These are phyloP conservation scores for Calcarius lapponicus DNA, from an alignment of 2,797 vertebrate species.

Conservation along the genomic window DNA sequence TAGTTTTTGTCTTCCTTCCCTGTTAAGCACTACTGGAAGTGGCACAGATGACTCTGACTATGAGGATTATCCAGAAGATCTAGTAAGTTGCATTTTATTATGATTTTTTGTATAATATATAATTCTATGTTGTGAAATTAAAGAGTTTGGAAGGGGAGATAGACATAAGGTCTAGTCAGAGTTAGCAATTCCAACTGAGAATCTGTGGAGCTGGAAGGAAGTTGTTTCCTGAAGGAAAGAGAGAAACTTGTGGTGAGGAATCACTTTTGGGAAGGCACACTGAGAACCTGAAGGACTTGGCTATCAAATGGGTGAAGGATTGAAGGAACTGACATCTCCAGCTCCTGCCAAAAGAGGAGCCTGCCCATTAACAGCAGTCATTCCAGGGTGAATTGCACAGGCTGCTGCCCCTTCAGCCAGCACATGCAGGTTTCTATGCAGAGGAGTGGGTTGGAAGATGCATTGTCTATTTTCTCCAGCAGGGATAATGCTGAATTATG, in stretches of 20 bases:
- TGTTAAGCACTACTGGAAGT: conserved; percentile 76
- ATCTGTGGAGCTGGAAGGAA: neutral
- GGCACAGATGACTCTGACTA: conserved; percentile 77
- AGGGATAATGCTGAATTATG: neutral
- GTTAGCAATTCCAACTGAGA: neutral
- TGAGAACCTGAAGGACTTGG: neutral
- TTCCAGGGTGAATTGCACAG: neutral
- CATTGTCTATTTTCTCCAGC: neutral
- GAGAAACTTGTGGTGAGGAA: neutral
- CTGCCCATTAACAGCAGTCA: neutral
- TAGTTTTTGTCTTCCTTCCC: neutral
- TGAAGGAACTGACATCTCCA: neutral
- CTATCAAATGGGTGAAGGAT: neutral
- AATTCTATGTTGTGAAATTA: neutral
- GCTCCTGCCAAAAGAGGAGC: neutral
- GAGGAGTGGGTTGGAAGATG: neutral
- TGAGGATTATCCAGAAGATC: conserved; percentile 78
- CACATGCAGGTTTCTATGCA: neutral
- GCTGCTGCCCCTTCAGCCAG: neutral
- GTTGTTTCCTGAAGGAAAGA: neutral
- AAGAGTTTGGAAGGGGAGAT: neutral
- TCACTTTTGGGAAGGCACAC: neutral
- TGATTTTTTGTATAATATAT: neutral
- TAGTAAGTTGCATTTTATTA: conserved; percentile 75
- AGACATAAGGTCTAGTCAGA: neutral